Conservation (phyloP, 2,113 vertebrate species). For the Sus scrofa region T2T-Sscrofa CM000813.6:28450501-28451000, state of each 20-base stretch:
- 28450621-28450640: not conserved
- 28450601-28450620: not conserved
- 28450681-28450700: not conserved
- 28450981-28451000: not conserved
- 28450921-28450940: not conserved
- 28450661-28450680: not conserved
- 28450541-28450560: not conserved
- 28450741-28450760: slow-evolving; percentile 26
- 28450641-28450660: not conserved
- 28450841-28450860: slow-evolving; percentile 76
- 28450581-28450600: not conserved
- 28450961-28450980: fast-evolving
- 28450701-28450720: slow-evolving; percentile 41
- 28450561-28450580: slow-evolving; percentile 11
- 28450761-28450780: slow-evolving; percentile 29
- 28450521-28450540: slow-evolving; percentile 63
- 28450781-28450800: slow-evolving; percentile 61
- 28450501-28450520: slow-evolving; percentile 62
- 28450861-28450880: slow-evolving; percentile 76
- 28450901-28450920: not conserved
- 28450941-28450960: not conserved
- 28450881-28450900: slow-evolving; percentile 24
- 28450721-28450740: not conserved
- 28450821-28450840: slow-evolving; percentile 64
- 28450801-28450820: slow-evolving; percentile 73